phyloP scores from a whole-genome alignment of 2,113 vertebrate genomes.

The Carassius auratus region DNA sequence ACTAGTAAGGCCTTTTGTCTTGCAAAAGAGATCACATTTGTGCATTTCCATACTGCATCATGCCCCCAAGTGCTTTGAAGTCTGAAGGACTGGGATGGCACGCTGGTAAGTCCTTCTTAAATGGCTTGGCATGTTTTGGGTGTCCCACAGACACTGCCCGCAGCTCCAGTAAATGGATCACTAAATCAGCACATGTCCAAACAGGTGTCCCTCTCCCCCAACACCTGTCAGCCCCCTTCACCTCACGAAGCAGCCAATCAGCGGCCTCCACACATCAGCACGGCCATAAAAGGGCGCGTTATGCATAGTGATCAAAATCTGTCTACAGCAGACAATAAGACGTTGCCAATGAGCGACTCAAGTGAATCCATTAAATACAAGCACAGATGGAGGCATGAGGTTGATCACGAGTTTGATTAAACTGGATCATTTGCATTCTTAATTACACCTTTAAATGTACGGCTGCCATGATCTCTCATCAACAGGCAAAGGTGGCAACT shows the following conservation, averaged over 20 bases:
- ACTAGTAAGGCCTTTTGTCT: conserved; percentile 4
- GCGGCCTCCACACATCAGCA: conserved; percentile 65
- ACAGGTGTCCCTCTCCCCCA: conserved; percentile 79
- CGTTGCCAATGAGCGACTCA: conserved; percentile 25
- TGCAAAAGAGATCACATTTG: conserved; percentile 21
- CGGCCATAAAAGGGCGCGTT: conserved; percentile 80
- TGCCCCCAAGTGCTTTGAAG: conserved; percentile 57
- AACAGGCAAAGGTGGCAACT: background rate
- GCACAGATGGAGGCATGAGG: conserved; percentile 40
- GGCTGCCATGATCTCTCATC: conserved; percentile 10
- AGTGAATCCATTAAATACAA: conserved; percentile 58
- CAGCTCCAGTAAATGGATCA: conserved; percentile 78
- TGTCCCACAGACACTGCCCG: conserved; percentile 71
- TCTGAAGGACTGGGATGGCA: conserved; percentile 63
- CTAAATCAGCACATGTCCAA: conserved; percentile 79
- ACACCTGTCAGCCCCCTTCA: conserved; percentile 75
- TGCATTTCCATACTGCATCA: conserved; percentile 23
- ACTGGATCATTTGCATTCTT: conserved; percentile 64
- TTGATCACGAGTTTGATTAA: conserved; percentile 49
- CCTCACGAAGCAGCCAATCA: conserved; percentile 71
- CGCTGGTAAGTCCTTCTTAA: conserved; percentile 76
- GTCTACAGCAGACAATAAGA: background rate
- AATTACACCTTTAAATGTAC: conserved; percentile 36
- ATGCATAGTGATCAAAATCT: conserved; percentile 26
- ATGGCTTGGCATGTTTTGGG: conserved; percentile 75